Percentiles rank a stretch among this genome's conserved stretches.
Evolutionary conservation across 1,140 invertebrate species (phyloP).

Genomic region (Conopomorpha cramerella): DNA sequence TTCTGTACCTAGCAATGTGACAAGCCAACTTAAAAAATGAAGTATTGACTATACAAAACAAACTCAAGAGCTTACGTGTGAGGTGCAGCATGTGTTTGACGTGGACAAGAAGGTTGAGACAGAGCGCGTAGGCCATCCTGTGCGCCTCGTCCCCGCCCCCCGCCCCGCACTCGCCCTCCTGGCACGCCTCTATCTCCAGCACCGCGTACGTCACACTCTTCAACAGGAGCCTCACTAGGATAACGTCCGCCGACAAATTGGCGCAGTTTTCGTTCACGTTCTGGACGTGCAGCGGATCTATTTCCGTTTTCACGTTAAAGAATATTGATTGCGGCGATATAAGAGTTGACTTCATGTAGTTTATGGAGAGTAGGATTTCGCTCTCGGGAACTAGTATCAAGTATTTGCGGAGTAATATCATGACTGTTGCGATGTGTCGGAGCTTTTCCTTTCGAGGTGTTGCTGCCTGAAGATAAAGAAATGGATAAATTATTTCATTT

Average conservation of each 20-base stretch:
- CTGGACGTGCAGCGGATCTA: slow-evolving; percentile 69
- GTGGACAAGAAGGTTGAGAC: slow-evolving; percentile 44
- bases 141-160: slow-evolving; percentile 14
- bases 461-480: slow-evolving; percentile 28
- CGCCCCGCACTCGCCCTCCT: slow-evolving; percentile 13
- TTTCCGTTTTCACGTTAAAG: slow-evolving; percentile 69
- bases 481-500: no score
- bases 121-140: slow-evolving; percentile 32
- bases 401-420: slow-evolving; percentile 63
- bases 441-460: slow-evolving; percentile 32
- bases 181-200: slow-evolving; percentile 43
- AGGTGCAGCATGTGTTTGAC: slow-evolving; percentile 57
- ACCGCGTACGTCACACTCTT: slow-evolving; percentile 60
- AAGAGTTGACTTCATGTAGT: slow-evolving; percentile 58
- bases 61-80: slow-evolving; percentile 50
- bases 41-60: no score
- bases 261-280: slow-evolving; percentile 62
- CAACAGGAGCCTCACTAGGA: slow-evolving; percentile 72
- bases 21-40: no score
- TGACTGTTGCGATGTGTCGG: slow-evolving; percentile 73
- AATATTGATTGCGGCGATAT: slow-evolving; percentile 60
- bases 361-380: slow-evolving; percentile 66
- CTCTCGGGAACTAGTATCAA: slow-evolving; percentile 70
- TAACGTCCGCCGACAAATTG: slow-evolving; percentile 63
- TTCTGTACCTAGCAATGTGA: no score